Conservation (phyloP, 2,888 invertebrate species). For the Andricus quercusramuli region DNA sequence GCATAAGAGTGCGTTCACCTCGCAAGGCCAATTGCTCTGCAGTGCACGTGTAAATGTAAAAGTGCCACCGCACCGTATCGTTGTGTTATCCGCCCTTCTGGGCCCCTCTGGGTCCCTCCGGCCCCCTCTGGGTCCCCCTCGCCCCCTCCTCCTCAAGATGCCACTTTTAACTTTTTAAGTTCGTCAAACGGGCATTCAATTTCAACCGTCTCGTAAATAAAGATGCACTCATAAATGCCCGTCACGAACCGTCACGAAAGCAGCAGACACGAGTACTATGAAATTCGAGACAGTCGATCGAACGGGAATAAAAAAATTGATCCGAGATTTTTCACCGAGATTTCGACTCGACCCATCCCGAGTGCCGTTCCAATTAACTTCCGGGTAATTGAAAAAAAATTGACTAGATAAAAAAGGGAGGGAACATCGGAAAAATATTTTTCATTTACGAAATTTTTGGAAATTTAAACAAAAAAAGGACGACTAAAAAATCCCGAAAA, state of each 20-base stretch:
- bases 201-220: slow-evolving; percentile 60
- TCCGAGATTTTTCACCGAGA: background rate
- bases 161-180: slow-evolving; percentile 58
- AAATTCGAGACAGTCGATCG: slow-evolving; percentile 38
- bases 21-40: slow-evolving; percentile 65
- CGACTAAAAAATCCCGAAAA: too few species aligned
- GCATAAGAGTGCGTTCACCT: slow-evolving; percentile 68
- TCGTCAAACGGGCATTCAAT: slow-evolving; percentile 59
- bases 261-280: slow-evolving; percentile 40
- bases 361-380: background rate
- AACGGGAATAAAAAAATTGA: background rate
- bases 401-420: background rate
- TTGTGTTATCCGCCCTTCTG: slow-evolving; percentile 35
- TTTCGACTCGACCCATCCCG: background rate
- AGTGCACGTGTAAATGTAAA: slow-evolving; percentile 59
- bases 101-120: background rate
- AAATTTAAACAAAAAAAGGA: too few species aligned
- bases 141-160: background rate
- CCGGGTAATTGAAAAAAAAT: background rate
- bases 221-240: slow-evolving; percentile 57
- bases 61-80: slow-evolving; percentile 52
- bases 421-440: too few species aligned
- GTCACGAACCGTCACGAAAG: slow-evolving; percentile 55
- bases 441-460: too few species aligned
- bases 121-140: background rate